Evolutionary conservation across 2,888 invertebrate species (phyloP), one percentile per base, ranked within the genome.

Genomic region (Hemistola chrysoprasaria): DNA sequence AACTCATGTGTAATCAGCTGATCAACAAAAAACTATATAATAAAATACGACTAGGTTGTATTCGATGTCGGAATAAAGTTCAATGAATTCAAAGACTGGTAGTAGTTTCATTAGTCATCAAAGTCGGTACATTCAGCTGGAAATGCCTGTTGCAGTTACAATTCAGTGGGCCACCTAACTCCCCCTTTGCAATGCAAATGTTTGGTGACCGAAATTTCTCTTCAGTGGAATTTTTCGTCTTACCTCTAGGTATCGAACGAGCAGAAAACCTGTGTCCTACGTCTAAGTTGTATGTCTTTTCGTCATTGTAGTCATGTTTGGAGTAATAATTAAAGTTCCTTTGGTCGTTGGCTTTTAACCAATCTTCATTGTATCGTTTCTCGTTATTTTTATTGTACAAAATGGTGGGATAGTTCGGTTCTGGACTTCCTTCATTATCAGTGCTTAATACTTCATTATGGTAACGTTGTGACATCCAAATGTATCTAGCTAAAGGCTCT

Each of bases 81-180:
- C 32, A 25, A 22, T 21, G 8, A 16, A 16, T 4, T 59, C 69
- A 88, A 7, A 88, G 65, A 67, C 76, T 80, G 45, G 87, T 88
- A 25, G 85, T 78, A 30, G 78, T 60, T 65, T 87, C 86, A 58
- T 65, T 73, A 47, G 66, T 76, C 44, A 68, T 78, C 36, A 84
- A 71, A 63, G 79, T 75, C 34, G 86, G 85, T 36, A 84, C 85
- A 47, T 85, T 79, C 21, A 87, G 61, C 35, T 78, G 81, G 50
- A 87, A 87, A 70, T 87, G 86, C 51, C 87, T 82, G 57, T 86
- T 85, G 57, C 87, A 87, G 53, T 72, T 79, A 58, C 87, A 87
- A 49, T 72, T 71, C 35, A 71, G 37, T n/a, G 75, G 69, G 32
- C 84, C 82, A 20, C 85, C 83, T 59, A 87, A 53, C 53, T 78